Evolutionary conservation across 2,888 invertebrate genomes (phyloP), one percentile per base, ranked within the genome.

Genomic region (Eupithecia pulchellata): DNA sequence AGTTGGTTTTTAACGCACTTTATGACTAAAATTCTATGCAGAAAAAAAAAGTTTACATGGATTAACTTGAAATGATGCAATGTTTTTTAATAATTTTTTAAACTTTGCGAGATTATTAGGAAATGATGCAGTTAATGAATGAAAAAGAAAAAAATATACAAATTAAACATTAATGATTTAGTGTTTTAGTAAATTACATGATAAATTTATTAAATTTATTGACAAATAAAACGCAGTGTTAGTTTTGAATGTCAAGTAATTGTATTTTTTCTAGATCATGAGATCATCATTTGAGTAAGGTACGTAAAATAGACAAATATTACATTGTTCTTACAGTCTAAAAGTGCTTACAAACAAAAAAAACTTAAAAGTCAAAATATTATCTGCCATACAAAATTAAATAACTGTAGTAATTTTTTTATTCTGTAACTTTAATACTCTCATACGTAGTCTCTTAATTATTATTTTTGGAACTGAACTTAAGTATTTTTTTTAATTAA

Each of bases 61-160:
- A 60, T 60, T 60, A 60, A 60, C 60, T 60, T 60, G 60, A 60
- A 60, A 60, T 60, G 60, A 60, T 60, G 60, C 60, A 60, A 60
- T 60, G 60, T 60, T 60, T 60, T 60, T 32, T 60, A 60, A 60
- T 60, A 60, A n/a, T 60, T 60, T 60, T 60, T 60, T 17, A 60
- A 32, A 60, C 60, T 60, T 60, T 60, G 60, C 60, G 32, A 60
- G 32, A 60, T 60, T 60, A 60, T 60, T 60, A 32, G 60, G 29
- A 60, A 60, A 60, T 60, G 60, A 60, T 60, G 60, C 60, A 60
- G 60, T 60, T 60, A 60, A 60, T 60, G 60, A 60, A 60, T 60
- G 60, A 60, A 60, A 60, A 60, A 60, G 32, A 60, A 60, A 60
- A 60, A 60, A 30, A 60, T 32, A 60, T 60, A 60, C 60, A 60